Evolutionary conservation across 2,888 invertebrate species (phyloP), one percentile per base, ranked within the genome.

Genomic region (Himalopsyche tibetana): DNA sequence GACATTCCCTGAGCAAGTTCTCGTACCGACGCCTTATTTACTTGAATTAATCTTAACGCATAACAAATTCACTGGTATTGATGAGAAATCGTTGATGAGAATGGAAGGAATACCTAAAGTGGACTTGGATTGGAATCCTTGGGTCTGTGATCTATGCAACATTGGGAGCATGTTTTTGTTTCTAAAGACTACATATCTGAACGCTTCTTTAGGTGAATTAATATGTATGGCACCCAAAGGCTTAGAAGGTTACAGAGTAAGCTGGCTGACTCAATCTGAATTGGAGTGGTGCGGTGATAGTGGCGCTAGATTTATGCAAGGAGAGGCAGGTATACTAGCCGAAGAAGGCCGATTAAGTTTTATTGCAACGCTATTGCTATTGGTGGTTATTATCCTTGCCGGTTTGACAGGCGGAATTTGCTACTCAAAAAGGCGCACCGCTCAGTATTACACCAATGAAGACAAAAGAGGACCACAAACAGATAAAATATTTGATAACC

Each of bases 401-500:
- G 95, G 94, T 0, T 93, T 94, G 56, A 93, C 95, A 1, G 93
- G 93, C 0, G 94, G 94, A 3, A 92, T 96, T 83, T 94, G 94
- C 89, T 96, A 95, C 89, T 95, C 96, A 89, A 94, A 95, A 79
- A 95, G 95, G 86, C 94, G 95, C 89, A 95, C 95, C 5, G 95
- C 95, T 5, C 94, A 95, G 81, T 97, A 97, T 91, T 97, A 97
- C 91, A 97, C 97, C 12, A 95, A 96, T 90, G 97, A 97, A 91
- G 96, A 96, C 90, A 95, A 95, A 88, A 91, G 93, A 87, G 90
- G 89, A 81, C 90, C 90, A 63, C 91, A 90, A 86, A 91, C 91
- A 88, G 90, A 92, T 85, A 90, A 91, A 74, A 92, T 90, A 85
- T 92, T 92, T 89, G 91, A 92, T 87, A 91, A 91, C 87, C 90